A percentile compares a stretch with the other conserved stretches of the same genome.
phyloP scores from a whole-genome alignment of 2,888 invertebrate genomes.

The Macaria liturata region DNA sequence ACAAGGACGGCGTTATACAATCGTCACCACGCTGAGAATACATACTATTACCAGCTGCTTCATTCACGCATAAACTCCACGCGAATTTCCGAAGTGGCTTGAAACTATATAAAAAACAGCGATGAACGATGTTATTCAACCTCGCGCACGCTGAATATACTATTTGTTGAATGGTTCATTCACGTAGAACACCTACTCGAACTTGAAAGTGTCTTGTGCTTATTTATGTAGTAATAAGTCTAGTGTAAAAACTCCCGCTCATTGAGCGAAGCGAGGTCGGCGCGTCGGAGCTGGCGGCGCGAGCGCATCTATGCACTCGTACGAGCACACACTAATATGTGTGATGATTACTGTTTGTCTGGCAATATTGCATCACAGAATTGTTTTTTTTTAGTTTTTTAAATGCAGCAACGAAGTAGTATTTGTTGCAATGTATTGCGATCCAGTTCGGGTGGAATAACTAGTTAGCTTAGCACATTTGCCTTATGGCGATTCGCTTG shows the following conservation, averaged over 20 bases:
- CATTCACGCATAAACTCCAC: conserved; percentile 31
- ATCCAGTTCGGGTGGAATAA: too few relatives aligned
- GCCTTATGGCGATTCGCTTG: too few relatives aligned
- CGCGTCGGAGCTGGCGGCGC: too few relatives aligned
- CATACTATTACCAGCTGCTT: conserved; percentile 24
- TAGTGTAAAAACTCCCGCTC: background rate
- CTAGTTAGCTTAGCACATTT: too few relatives aligned
- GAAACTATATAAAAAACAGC: conserved; percentile 13
- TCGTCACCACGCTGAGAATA: conserved; percentile 29
- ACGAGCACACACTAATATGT: too few relatives aligned
- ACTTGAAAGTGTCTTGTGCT: conserved; percentile 28
- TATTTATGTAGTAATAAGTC: conserved; percentile 22
- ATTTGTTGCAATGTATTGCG: too few relatives aligned
- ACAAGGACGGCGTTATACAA: conserved; percentile 18
- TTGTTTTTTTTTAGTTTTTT: too few relatives aligned
- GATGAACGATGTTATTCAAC: conserved; percentile 19
- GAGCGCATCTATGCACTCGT: too few relatives aligned
- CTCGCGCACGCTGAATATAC: conserved; percentile 31
- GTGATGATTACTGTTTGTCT: too few relatives aligned
- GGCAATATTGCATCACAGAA: too few relatives aligned
- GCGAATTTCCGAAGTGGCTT: background rate
- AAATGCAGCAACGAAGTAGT: too few relatives aligned
- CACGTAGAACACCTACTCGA: conserved; percentile 33
- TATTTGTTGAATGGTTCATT: conserved; percentile 33
- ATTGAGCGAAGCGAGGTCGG: too few relatives aligned